A percentile compares a stretch with the other conserved stretches of the same genome.
Evolutionary conservation across 2,888 invertebrate species (phyloP).

Genomic region (Meghimatium bilineatum): DNA sequence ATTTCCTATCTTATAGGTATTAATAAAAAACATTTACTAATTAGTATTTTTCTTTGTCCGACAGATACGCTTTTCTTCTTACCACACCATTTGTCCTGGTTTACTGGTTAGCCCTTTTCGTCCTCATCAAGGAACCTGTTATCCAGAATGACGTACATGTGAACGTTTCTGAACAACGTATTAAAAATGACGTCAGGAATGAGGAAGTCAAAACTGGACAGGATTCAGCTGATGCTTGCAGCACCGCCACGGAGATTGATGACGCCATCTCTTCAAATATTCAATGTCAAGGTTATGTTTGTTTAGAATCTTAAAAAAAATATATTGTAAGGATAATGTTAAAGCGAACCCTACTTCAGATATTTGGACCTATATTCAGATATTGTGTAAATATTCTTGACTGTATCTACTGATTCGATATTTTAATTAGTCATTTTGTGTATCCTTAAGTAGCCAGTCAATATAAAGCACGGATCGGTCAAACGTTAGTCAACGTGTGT

Average conservation of each 20-base stretch:
- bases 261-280: not conserved
- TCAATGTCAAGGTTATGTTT: not conserved
- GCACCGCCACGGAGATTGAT: not conserved
- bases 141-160: not conserved
- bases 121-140: conserved; percentile 56
- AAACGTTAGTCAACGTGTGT: too few species aligned
- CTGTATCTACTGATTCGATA: too few species aligned
- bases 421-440: too few species aligned
- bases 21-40: not conserved
- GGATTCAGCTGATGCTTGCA: not conserved
- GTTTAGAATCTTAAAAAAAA: too few species aligned
- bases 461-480: too few species aligned
- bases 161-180: not conserved
- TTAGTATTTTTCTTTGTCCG: not conserved
- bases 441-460: too few species aligned
- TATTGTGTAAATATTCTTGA: too few species aligned
- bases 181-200: not conserved
- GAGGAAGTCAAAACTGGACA: not conserved
- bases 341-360: too few species aligned
- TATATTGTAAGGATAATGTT: too few species aligned
- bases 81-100: conserved; percentile 64
- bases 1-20: too few species aligned
- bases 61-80: conserved; percentile 67
- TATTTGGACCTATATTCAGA: too few species aligned
- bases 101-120: conserved; percentile 64